Percentiles rank a stretch among this genome's conserved stretches.
Evolutionary conservation across 2,888 invertebrate genomes (phyloP).

Genomic region (Napeogenes inachia): DNA sequence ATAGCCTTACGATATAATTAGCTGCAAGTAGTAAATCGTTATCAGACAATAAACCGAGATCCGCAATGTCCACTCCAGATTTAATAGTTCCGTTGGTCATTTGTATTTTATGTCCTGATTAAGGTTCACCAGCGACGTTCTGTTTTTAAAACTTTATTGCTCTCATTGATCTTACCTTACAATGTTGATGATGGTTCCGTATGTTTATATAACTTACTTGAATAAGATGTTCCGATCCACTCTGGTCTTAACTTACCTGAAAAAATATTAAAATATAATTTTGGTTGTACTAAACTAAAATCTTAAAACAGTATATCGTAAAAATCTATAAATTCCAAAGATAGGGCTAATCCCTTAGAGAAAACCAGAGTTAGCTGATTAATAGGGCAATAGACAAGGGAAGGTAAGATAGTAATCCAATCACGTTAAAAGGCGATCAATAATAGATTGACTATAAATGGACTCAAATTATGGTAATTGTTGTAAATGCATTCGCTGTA

Average conservation of each 20-base stretch:
- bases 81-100: conserved; percentile 10
- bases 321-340: not conserved
- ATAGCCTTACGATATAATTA: not conserved
- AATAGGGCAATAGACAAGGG: not conserved
- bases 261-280: not conserved
- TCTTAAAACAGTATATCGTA: not conserved
- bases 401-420: conserved; percentile 11
- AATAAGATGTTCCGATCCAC: not conserved
- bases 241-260: not conserved
- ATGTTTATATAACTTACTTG: not conserved
- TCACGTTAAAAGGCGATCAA: conserved; percentile 13
- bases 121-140: not conserved
- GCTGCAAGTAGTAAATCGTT: not conserved
- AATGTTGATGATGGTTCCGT: not conserved
- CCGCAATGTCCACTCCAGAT: conserved; percentile 11
- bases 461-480: conserved; percentile 15
- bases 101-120: conserved; percentile 11
- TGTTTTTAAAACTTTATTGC: not conserved
- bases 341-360: conserved; percentile 1
- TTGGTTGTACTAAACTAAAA: no score
- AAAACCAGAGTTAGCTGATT: conserved; percentile 6
- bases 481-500: conserved; percentile 9
- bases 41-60: conserved; percentile 9
- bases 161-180: not conserved
- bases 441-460: conserved; percentile 13